phyloP scores from a whole-genome alignment of 53 echinoderm and acorn worm genomes.

The Arbacia lixula region DNA sequence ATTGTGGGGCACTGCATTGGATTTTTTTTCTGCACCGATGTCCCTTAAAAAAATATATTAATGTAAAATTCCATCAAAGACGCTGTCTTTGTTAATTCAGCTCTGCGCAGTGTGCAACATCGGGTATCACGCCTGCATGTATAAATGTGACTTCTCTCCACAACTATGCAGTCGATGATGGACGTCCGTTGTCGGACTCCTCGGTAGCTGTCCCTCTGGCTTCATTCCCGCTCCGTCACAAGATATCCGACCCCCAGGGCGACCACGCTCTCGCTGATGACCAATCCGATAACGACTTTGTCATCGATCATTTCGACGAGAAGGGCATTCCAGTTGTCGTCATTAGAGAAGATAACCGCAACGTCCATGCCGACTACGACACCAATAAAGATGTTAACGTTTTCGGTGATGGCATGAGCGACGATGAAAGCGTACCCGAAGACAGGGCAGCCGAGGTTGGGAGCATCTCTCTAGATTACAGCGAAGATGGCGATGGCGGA shows the following conservation, averaged over 20 bases:
- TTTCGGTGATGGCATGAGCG: slow-evolving; percentile 3
- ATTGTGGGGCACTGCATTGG: no score
- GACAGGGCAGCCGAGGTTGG: background rate
- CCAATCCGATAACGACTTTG: background rate
- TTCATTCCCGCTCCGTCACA: slow-evolving; percentile 14
- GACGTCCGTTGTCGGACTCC: background rate
- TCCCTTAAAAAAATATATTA: no score
- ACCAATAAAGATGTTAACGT: slow-evolving; percentile 14
- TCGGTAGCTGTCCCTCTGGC: slow-evolving; percentile 1
- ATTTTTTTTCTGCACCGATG: no score
- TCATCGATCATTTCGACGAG: slow-evolving; percentile 38
- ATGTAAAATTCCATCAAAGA: no score
- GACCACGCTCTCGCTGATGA: background rate
- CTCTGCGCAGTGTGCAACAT: background rate
- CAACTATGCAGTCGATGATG: background rate
- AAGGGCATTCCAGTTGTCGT: slow-evolving; percentile 28
- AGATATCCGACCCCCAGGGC: background rate
- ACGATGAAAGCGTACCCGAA: background rate
- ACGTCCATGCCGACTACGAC: slow-evolving; percentile 9
- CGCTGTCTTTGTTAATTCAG: no score
- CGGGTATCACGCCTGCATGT: background rate
- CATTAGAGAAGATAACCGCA: slow-evolving; percentile 19
- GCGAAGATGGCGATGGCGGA: background rate
- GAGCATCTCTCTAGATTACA: slow-evolving; percentile 9
- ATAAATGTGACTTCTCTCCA: background rate